phyloP scores from a whole-genome alignment of 1,140 invertebrate genomes.

The Agrilus planipennis region DNA sequence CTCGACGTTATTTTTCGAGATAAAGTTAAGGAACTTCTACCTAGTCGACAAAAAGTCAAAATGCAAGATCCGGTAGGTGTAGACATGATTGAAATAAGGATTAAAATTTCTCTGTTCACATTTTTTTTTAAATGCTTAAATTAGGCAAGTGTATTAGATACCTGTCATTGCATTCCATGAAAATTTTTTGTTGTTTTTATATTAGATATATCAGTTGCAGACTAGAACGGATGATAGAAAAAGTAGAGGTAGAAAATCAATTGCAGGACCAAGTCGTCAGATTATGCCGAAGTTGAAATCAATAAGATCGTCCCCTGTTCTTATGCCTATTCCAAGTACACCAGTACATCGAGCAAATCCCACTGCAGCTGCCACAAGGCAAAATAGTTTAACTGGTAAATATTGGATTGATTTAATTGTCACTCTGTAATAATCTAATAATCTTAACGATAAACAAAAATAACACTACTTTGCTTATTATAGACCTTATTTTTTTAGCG shows the following conservation, averaged over 20 bases:
- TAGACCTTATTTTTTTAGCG: too few relatives aligned
- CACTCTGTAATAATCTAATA: too few relatives aligned
- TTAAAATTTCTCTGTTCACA: too few relatives aligned
- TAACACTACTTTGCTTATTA: too few relatives aligned
- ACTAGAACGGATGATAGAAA: conserved; percentile 44
- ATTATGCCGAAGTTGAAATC: conserved; percentile 23
- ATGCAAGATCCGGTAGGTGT: conserved; percentile 39
- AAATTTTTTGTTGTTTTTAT: not conserved
- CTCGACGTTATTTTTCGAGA: conserved; percentile 41
- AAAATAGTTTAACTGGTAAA: conserved; percentile 16
- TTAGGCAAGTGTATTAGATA: too few relatives aligned
- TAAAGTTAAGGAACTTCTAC: conserved; percentile 28
- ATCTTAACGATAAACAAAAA: too few relatives aligned
- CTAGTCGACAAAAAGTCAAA: conserved; percentile 40
- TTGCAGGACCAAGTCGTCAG: conserved; percentile 26
- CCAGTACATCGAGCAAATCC: conserved; percentile 20
- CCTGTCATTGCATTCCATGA: too few relatives aligned
- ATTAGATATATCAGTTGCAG: conserved; percentile 29
- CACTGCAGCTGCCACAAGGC: conserved; percentile 13
- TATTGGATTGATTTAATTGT: too few relatives aligned
- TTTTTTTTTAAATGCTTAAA: too few relatives aligned
- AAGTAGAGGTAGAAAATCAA: conserved; percentile 38
- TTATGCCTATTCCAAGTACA: conserved; percentile 11
- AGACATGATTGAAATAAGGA: too few relatives aligned
- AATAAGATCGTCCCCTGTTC: conserved; percentile 13